Evolutionary conservation across 2,888 invertebrate species (phyloP).

Genomic region (Hemithea aestivaria): DNA sequence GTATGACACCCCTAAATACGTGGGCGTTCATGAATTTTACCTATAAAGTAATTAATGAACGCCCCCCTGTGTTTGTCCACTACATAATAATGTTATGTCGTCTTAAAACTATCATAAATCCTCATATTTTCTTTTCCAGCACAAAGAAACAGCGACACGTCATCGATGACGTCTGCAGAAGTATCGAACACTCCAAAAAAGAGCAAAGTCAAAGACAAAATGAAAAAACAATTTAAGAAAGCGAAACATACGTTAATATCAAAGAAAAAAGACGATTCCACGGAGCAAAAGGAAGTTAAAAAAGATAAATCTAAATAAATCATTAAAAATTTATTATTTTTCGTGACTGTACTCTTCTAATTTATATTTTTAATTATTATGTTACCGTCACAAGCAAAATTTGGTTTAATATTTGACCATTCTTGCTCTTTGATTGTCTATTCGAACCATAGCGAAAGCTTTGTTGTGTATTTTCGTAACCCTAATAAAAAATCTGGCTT

Average conservation of each 20-base stretch:
- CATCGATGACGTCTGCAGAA: constrained; percentile 61
- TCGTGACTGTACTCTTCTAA: constrained; percentile 3
- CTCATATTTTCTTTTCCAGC: constrained; percentile 53
- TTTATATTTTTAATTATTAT: constrained; percentile 1
- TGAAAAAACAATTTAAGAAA: constrained; percentile 71
- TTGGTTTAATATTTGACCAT: background rate
- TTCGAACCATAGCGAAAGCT: too few species aligned
- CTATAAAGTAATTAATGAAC: too few species aligned
- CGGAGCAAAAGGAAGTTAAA: constrained; percentile 42
- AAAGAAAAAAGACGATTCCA: constrained; percentile 63
- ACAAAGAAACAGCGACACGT: constrained; percentile 68
- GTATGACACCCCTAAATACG: too few species aligned
- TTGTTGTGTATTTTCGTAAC: too few species aligned
- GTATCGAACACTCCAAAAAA: constrained; percentile 58
- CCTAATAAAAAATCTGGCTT: too few species aligned
- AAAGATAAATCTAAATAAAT: constrained; percentile 42
- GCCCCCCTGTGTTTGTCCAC: too few species aligned
- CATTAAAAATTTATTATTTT: background rate
- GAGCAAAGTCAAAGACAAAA: constrained; percentile 71
- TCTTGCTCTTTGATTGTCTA: too few species aligned
- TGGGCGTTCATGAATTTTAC: too few species aligned
- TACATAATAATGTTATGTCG: too few species aligned
- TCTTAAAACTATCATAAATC: too few species aligned
- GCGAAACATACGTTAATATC: constrained; percentile 65
- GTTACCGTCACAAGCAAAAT: constrained; percentile 1